Evolutionary conservation across 2,888 invertebrate genomes (phyloP).

Genomic region (Rhyacophila evoluta): DNA sequence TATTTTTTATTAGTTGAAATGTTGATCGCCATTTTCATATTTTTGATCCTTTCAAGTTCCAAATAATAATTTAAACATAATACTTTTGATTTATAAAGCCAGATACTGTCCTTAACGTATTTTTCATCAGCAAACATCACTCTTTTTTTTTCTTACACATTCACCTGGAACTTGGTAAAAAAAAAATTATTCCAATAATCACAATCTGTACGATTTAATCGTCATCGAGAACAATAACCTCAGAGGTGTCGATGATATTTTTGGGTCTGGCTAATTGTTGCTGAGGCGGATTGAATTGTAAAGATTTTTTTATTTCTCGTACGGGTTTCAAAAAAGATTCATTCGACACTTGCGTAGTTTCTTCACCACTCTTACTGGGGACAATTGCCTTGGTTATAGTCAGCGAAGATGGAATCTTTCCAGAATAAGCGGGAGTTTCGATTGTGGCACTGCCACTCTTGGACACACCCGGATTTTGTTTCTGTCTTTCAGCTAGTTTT

Average conservation of each 20-base stretch:
- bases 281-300: conserved; percentile 38
- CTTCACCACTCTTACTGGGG: conserved; percentile 51
- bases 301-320: conserved; percentile 34
- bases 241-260: conserved; percentile 50
- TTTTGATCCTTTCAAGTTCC: too few species aligned
- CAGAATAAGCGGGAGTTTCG: conserved; percentile 63
- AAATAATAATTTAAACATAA: too few species aligned
- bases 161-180: too few species aligned
- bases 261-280: conserved; percentile 43
- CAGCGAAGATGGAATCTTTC: conserved; percentile 68
- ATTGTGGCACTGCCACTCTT: conserved; percentile 55
- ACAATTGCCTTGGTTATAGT: conserved; percentile 67
- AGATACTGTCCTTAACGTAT: too few species aligned
- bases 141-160: too few species aligned
- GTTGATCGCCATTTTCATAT: too few species aligned
- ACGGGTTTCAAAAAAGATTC: conserved; percentile 40
- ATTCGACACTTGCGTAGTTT: conserved; percentile 59
- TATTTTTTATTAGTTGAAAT: too few species aligned
- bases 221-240: conserved; percentile 66
- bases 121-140: too few species aligned
- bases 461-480: conserved; percentile 60
- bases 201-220: too few species aligned
- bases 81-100: too few species aligned
- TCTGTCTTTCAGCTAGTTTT: conserved; percentile 76
- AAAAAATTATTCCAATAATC: too few species aligned